phyloP scores from a whole-genome alignment of 2,888 invertebrate genomes.

The Xestia c-nigrum region DNA sequence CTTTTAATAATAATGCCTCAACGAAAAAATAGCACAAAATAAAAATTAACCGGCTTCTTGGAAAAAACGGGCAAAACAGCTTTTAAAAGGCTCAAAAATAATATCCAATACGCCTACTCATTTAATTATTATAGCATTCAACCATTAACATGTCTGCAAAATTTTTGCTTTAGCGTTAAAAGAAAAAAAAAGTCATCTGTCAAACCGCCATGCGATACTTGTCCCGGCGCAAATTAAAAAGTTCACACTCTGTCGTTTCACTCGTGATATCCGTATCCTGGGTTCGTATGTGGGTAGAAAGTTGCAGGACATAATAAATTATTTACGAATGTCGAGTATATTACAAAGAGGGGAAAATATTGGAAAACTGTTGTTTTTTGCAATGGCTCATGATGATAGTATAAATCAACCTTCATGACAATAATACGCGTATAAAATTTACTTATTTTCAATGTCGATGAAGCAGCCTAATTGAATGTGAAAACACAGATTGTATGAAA shows the following conservation, averaged over 20 bases:
- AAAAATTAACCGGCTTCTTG: not conserved
- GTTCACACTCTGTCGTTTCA: constrained; percentile 65
- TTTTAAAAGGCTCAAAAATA: constrained; percentile 1
- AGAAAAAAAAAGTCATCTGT: constrained; percentile 63
- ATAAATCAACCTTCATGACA: not conserved
- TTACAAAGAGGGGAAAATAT: not conserved
- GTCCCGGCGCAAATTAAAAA: constrained; percentile 73
- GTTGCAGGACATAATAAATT: not conserved
- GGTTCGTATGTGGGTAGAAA: not conserved
- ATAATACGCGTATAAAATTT: not conserved
- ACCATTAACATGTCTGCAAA: constrained; percentile 49
- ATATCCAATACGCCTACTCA: constrained; percentile 27
- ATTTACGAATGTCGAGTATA: not conserved
- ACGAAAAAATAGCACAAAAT: not conserved
- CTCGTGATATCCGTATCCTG: constrained; percentile 58
- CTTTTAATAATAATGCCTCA: not conserved
- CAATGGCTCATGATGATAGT: not conserved
- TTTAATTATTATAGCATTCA: constrained; percentile 22
- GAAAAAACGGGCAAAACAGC: not conserved
- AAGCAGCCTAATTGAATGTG: not conserved
- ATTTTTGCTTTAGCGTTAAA: constrained; percentile 33
- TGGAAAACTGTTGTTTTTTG: not conserved
- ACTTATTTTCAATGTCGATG: not conserved
- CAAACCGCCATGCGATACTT: constrained; percentile 62
- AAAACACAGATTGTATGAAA: not conserved